phyloP scores from a whole-genome alignment of 2,888 invertebrate genomes.

The Hirtodrosophila trivittata region DNA sequence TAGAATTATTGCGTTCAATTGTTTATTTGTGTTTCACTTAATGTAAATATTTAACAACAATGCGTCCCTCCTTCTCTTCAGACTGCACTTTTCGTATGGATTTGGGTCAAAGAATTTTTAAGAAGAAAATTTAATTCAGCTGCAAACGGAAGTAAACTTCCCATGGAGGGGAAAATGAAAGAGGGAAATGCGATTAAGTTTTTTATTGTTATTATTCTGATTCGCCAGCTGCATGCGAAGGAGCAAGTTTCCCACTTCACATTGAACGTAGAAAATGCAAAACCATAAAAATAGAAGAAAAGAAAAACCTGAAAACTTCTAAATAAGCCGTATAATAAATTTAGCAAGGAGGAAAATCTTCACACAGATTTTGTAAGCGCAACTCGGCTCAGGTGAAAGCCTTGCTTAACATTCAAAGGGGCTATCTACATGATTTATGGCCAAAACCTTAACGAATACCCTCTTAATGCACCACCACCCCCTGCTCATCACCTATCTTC shows the following conservation, averaged over 20 bases:
- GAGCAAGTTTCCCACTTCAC: constrained; percentile 21
- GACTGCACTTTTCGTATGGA: neutral
- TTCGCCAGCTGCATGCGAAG: constrained; percentile 19
- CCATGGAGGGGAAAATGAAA: neutral
- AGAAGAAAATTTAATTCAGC: neutral
- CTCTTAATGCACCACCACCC: too few relatives aligned
- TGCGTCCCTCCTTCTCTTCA: neutral
- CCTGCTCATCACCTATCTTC: neutral
- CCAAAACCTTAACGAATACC: constrained; percentile 14
- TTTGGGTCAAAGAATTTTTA: neutral
- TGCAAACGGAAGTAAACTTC: constrained; percentile 19
- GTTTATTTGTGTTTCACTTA: too few relatives aligned
- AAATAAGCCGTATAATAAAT: constrained; percentile 43
- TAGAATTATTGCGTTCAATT: too few relatives aligned
- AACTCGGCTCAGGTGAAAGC: constrained; percentile 32
- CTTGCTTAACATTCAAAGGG: constrained; percentile 10
- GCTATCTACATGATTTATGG: constrained; percentile 25
- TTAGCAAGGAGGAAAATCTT: constrained; percentile 15
- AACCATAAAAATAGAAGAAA: too few relatives aligned
- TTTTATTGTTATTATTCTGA: neutral
- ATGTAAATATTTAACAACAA: too few relatives aligned
- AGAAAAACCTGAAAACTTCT: constrained; percentile 38
- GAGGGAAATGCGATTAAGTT: constrained; percentile 37
- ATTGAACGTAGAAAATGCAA: too few relatives aligned
- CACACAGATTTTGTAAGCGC: neutral